Evolutionary conservation across 2,888 invertebrate species (phyloP).

Genomic region (Tachina grossa): DNA sequence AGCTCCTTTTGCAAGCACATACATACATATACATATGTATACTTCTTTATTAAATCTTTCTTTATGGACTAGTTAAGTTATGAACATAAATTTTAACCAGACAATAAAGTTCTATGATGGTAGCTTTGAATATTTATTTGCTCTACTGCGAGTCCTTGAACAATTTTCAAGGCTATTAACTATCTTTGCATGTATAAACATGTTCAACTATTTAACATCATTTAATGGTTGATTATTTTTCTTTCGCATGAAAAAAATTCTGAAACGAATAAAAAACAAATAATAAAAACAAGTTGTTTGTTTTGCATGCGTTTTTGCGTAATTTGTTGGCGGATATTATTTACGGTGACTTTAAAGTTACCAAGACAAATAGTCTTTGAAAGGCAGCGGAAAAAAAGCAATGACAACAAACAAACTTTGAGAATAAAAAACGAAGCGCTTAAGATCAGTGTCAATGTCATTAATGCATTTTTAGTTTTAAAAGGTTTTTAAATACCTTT

Average conservation of each 20-base stretch:
- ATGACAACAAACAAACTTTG: conserved; percentile 29
- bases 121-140: conserved; percentile 26
- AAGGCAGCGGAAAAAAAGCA: background rate
- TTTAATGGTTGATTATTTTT: conserved; percentile 53
- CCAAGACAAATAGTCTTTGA: conserved; percentile 53
- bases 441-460: conserved; percentile 71
- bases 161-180: conserved; percentile 70
- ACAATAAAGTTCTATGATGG: conserved; percentile 11
- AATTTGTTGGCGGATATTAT: conserved; percentile 58
- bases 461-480: conserved; percentile 68
- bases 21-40: background rate
- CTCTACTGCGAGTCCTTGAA: conserved; percentile 37
- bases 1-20: conserved; percentile 1
- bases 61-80: conserved; percentile 63
- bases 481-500: conserved; percentile 62
- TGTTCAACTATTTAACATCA: conserved; percentile 63
- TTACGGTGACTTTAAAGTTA: conserved; percentile 59
- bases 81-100: conserved; percentile 37
- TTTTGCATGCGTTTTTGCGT: conserved; percentile 59
- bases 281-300: conserved; percentile 23
- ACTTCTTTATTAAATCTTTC: conserved; percentile 38
- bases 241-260: background rate
- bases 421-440: conserved; percentile 43
- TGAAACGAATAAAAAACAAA: background rate
- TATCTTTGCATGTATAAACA: conserved; percentile 66